Base-by-base conservation (phyloP, 2,113 vertebrate species). In the Turdus rufiventris region DNA sequence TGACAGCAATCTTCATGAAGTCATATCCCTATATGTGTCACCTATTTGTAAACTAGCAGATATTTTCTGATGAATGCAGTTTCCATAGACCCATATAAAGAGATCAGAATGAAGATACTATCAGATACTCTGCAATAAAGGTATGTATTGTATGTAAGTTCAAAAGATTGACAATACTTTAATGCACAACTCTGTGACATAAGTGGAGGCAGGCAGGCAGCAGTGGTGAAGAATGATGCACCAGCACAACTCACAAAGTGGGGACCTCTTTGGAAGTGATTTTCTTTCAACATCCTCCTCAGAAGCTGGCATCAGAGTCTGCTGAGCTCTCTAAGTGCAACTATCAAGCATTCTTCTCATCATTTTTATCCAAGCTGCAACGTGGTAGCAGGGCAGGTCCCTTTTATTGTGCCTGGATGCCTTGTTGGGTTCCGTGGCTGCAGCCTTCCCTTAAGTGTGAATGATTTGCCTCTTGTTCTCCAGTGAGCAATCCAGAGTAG, bases 341-440 rank as follows among this genome's bases (percentile, higher is more conserved):
- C 53, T 87, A 75, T 91, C 40, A 63, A 85, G 47, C 6, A 6
- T 8, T 47, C 18, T 83, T 74, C 45, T 62, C 14, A 2, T 85
- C 34, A 56, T 74, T 92, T 92, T 72, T 60, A 51, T 56, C 51
- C 57, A 53, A 65, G 38, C 33, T 84, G 38, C 42, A 68, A 48
- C 1, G 3, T 82, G 61, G 51, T 68, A 65, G 31, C 0, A 0
- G 33, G 31, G 21, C 67, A 77, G 0, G 0, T 62, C 26, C 48
- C 50, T 73, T 73, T 31, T 29, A 8, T 42, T 75, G 36, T 61
- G 50, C 54, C 63, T 82, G 53, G 36, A 77, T 77, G 60, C 56
- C 85, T 81, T 54, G 12, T 56, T 74, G 33, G 18, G 15, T 75
- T 74, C 68, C 21, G 8, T 42, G 25, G 68, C 48, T 81, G n/a